Percentiles rank a stretch among this genome's conserved stretches.
These are phyloP conservation scores for Lithophane socia DNA, from an alignment of 2,888 invertebrate species.

Conservation along the genomic window DNA sequence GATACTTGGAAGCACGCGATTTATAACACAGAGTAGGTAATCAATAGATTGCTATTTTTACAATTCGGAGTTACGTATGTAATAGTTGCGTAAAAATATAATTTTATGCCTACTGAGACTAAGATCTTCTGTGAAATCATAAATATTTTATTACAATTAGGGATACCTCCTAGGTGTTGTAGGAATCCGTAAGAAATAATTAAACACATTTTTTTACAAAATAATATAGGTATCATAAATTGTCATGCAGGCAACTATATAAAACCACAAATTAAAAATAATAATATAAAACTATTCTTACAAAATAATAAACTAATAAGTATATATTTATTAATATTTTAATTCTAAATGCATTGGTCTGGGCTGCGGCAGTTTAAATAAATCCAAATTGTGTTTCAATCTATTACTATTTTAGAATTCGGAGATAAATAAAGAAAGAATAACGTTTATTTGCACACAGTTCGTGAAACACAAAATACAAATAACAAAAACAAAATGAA, in stretches of 20 bases:
- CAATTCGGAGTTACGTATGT: neutral
- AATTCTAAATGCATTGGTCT: neutral
- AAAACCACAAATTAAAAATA: too few species aligned
- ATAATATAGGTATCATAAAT: too few species aligned
- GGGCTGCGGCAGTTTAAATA: neutral
- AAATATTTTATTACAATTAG: neutral
- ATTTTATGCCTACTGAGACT: neutral
- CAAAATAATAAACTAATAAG: too few species aligned
- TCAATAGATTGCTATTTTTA: neutral
- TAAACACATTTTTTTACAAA: too few species aligned
- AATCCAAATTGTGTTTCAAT: neutral
- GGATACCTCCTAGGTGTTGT: too few species aligned
- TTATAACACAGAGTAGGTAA: conserved; percentile 24
- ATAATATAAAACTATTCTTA: too few species aligned
- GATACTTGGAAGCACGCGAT: conserved; percentile 45
- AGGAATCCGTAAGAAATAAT: neutral
- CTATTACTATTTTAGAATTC: neutral
- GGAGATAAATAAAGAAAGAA: neutral
- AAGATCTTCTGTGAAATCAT: neutral
- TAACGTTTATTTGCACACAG: too few species aligned
- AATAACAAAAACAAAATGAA: too few species aligned
- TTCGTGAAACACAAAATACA: too few species aligned
- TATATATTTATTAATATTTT: too few species aligned
- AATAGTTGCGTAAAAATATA: neutral
- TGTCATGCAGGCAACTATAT: too few species aligned